Base-by-base conservation (phyloP, 2,797 vertebrate genomes). In the Bufotes viridis region DNA sequence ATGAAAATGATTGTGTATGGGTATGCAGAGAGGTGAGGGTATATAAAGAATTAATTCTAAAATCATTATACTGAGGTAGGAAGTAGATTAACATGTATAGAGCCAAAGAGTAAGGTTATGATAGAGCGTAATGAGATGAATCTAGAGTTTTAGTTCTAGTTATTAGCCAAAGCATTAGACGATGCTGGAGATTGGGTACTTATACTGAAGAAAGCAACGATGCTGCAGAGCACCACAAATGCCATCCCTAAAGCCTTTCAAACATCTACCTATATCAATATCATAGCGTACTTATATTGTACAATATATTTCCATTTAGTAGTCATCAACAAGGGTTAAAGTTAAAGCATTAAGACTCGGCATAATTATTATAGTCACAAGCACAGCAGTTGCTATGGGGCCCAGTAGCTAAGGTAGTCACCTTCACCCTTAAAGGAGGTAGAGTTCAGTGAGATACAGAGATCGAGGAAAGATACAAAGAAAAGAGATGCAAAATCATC, bases 31-130 rank as follows among this genome's bases (percentile, higher is more conserved):
- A 12, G 12, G 24, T 63, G 60, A 7, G 8, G 10, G 60, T 20
- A 63, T 69, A 26, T 26, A 69, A 69, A 69, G 65, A 69, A 69
- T 69, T 24, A 24, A 69, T 69, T 69, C 65, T 14, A 69, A 69
- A 9, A 13, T 14, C 65, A 69, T 69, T 69, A 26, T 69, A 13
- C 24, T 69, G 11, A 69, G 24, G 11, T 69, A 12, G 8, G 24
- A 24, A 69, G 65, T 69, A 26, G 24, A 69, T 69, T 69, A 69
- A 26, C 2, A 4, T 26, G n/a, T 26, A 69, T 69, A 69, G 65
- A 24, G 65, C 13, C 0, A 69, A 69, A 69, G 3, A 24, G 5
- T 42, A 20, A n/a, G 63, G 22, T n/a, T 69, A 69, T 14, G 24
- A 26, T 69, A 13, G 18, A 22, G 22, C 11, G 29, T 69, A 12